phyloP scores from a whole-genome alignment of 1,140 invertebrate genomes.

The Bombus ignitus region DNA sequence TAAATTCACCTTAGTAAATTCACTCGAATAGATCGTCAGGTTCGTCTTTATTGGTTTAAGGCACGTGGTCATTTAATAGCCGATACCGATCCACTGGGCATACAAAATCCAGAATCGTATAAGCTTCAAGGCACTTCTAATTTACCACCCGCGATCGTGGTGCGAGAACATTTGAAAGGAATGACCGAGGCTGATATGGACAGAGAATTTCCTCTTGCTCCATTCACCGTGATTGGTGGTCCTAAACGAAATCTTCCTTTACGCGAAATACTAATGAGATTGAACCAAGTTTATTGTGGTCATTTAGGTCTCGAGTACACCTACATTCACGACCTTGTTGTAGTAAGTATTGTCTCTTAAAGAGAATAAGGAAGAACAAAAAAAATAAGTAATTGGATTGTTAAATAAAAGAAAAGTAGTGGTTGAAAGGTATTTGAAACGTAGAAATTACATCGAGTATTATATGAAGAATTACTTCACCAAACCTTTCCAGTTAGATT shows the following conservation, averaged over 20 bases:
- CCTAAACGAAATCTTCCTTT: slow-evolving; percentile 83
- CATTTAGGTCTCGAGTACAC: slow-evolving; percentile 94
- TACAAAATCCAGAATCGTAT: slow-evolving; percentile 78
- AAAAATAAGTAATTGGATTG: not conserved
- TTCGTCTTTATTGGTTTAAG: slow-evolving; percentile 75
- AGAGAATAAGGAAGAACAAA: not conserved
- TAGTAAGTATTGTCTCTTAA: slow-evolving; percentile 3
- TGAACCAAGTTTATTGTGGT: slow-evolving; percentile 88
- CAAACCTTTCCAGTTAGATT: slow-evolving; percentile 85
- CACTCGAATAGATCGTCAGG: not conserved
- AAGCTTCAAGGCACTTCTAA: slow-evolving; percentile 73
- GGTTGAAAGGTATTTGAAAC: no score
- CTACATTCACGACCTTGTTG: slow-evolving; percentile 89
- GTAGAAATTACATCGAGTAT: not conserved
- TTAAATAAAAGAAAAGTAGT: not conserved
- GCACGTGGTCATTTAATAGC: slow-evolving; percentile 91
- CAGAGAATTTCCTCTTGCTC: slow-evolving; percentile 86
- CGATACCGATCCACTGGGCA: slow-evolving; percentile 89
- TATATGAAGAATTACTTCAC: not conserved
- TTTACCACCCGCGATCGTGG: slow-evolving; percentile 70
- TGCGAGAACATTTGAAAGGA: slow-evolving; percentile 77
- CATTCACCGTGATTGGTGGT: slow-evolving; percentile 89
- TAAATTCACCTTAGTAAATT: not conserved
- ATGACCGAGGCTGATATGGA: slow-evolving; percentile 87
- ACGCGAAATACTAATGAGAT: slow-evolving; percentile 89